Evolutionary conservation across 2,113 vertebrate genomes (phyloP).

Genomic region (Prolemur simus): DNA sequence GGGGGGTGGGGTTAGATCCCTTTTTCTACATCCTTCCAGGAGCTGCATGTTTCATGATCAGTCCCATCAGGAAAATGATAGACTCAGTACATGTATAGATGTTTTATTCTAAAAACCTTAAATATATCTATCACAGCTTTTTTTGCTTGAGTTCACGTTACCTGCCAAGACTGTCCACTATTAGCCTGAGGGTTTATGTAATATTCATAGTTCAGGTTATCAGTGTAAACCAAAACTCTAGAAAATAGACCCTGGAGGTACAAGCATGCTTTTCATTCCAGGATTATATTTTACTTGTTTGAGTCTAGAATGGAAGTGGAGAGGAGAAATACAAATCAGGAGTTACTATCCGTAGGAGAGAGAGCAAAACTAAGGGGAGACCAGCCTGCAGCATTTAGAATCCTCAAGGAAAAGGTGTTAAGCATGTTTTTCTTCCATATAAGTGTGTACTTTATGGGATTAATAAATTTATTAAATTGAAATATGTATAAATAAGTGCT

Average conservation of each 20-base stretch:
- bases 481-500: conserved; percentile 23
- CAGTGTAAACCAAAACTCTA: conserved; percentile 39
- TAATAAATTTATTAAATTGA: conserved; percentile 12
- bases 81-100: not conserved
- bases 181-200: conserved; percentile 42
- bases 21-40: not conserved
- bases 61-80: not conserved
- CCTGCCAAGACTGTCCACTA: not conserved
- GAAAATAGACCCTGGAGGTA: conserved; percentile 27
- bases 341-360: not conserved
- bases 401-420: not conserved
- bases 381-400: not conserved
- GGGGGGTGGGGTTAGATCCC: not conserved
- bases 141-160: not conserved
- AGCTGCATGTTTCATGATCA: not conserved
- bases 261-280: not conserved
- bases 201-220: conserved; percentile 52
- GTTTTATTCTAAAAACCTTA: conserved; percentile 30
- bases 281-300: conserved; percentile 15
- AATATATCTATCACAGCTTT: not conserved
- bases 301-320: not conserved
- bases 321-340: not conserved
- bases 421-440: not conserved
- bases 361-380: not conserved
- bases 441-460: not conserved